Evolutionary conservation across 2,888 invertebrate genomes (phyloP), one percentile per base, ranked within the genome.

Genomic region (Ochropleura leucogaster): DNA sequence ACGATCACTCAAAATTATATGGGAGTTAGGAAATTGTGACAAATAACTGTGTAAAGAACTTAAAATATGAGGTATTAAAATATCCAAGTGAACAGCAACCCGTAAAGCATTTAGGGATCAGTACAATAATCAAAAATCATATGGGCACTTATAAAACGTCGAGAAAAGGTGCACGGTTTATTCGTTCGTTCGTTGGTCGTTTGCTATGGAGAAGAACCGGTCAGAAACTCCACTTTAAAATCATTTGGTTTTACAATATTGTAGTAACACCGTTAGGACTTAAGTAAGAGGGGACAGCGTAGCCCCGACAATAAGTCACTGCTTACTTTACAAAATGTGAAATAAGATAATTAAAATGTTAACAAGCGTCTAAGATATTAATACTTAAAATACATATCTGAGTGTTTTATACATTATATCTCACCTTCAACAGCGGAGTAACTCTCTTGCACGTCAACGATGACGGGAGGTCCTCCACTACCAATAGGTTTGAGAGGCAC

Each of bases 371-470:
- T 30, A 30, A 30, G 30, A 30, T 30, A 30, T 30, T 30, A 59
- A 59, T 9, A 16, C 16, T 57, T 14, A 30, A 57, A 3, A 30
- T 3, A 55, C 20, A 20, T 30, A 7, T 30, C 14, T 57, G 4
- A 14, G 30, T 57, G 20, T 53, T 53, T 3, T n/a, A 9, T 57
- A 2, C n/a, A 5, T 16, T 20, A 3, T 4, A 68, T 93, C 72
- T 80, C 46, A 99, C 99, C 99, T 98, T 99, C 99, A 95, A 99
- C 98, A 77, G 99, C 99, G 64, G 99, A 98, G 95, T 99, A 99
- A 92, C 98, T 99, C 93, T 99, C 99, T 94, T 99, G 98, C 63
- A 98, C 98, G 94, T 99, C 99, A 86, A 99, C 98, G 93, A 99
- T 99, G 86, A 97, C 97, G 59, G 99, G 99, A 85, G 99, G 98